phyloP scores from a whole-genome alignment of 2,797 vertebrate species.

The Pseudotriccus pelzelni region DNA sequence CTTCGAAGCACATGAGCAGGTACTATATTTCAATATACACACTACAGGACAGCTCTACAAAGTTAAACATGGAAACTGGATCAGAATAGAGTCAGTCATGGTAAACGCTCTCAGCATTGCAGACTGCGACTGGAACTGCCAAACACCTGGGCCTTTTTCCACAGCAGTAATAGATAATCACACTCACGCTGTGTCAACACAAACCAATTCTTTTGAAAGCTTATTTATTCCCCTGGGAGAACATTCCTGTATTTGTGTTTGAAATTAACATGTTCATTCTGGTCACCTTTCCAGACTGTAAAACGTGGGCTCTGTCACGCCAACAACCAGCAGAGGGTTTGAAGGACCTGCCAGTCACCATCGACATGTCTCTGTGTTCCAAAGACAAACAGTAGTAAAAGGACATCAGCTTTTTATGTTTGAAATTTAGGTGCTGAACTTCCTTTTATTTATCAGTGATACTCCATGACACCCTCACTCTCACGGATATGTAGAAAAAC shows the following conservation, averaged over 20 bases:
- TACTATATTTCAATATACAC: neutral
- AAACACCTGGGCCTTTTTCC: neutral
- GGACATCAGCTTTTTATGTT: neutral
- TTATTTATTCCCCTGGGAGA: neutral
- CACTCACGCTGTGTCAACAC: neutral
- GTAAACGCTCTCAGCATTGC: neutral
- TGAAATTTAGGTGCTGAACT: neutral
- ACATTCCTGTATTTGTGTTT: neutral
- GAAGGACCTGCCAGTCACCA: neutral
- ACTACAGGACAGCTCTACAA: neutral
- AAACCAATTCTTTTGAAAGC: neutral
- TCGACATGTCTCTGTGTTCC: neutral
- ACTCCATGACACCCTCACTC: neutral
- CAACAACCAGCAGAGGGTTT: neutral
- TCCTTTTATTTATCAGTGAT: neutral
- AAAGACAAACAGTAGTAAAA: neutral
- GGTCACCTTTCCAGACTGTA: neutral
- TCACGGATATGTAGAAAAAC: accelerated
- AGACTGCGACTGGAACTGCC: neutral
- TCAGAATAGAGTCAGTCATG: neutral
- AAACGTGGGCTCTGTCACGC: accelerated
- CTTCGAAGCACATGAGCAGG: neutral
- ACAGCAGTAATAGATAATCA: neutral
- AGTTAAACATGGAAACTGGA: neutral
- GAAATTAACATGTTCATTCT: neutral